A percentile compares a stretch with the other conserved stretches of the same genome.
These are phyloP conservation scores for Clarias macrocephalus DNA, from an alignment of 2,113 vertebrate genomes.

Conservation along the genomic window DNA sequence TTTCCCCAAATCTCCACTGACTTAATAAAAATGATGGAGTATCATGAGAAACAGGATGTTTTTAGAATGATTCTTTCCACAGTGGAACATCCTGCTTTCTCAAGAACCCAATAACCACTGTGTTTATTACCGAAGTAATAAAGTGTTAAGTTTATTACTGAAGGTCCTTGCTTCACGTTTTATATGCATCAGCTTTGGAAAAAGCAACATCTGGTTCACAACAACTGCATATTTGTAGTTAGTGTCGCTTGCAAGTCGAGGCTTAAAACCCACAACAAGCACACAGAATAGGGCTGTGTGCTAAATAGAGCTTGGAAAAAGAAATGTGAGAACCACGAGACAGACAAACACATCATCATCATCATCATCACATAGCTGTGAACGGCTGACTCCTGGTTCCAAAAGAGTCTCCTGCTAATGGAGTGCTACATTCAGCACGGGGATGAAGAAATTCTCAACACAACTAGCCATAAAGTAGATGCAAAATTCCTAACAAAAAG, in stretches of 20 bases:
- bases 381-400: slow-evolving; percentile 21
- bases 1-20: not conserved
- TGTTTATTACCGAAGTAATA: not conserved
- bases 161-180: not conserved
- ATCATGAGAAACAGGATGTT: slow-evolving; percentile 15
- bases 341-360: slow-evolving; percentile 12
- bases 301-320: not conserved
- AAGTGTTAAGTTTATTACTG: not conserved
- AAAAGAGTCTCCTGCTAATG: slow-evolving; percentile 38
- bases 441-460: slow-evolving; percentile 5
- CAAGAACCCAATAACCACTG: not conserved
- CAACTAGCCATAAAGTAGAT: not conserved
- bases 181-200: not conserved
- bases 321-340: not conserved
- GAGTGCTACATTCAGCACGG: slow-evolving; percentile 19
- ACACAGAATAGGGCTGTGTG: not conserved
- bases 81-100: slow-evolving; percentile 3
- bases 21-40: not conserved
- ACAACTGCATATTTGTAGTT: not conserved
- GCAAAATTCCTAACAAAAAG: not conserved
- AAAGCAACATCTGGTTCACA: not conserved
- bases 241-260: not conserved
- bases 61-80: not conserved
- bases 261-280: not conserved
- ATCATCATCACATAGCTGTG: slow-evolving; percentile 22